These are phyloP conservation scores for Brachionus rubens DNA, from an alignment of 1,140 invertebrate genomes.

Conservation along the genomic window DNA sequence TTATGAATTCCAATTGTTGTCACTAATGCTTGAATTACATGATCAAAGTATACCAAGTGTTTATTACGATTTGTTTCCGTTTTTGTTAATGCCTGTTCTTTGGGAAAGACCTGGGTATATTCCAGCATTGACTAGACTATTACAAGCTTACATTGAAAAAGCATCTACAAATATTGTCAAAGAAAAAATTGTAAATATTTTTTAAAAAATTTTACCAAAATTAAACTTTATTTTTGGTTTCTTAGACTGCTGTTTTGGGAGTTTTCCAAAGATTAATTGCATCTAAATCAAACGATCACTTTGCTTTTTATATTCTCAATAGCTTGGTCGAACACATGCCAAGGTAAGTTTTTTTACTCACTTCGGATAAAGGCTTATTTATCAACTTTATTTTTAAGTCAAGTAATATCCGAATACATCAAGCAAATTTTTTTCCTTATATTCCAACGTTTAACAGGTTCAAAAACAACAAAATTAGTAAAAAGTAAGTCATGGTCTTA, in stretches of 20 bases:
- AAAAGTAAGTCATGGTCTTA: slow-evolving; percentile 66
- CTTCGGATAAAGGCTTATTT: background rate
- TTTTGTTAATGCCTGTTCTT: slow-evolving; percentile 76
- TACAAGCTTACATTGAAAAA: slow-evolving; percentile 78
- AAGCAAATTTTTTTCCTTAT: slow-evolving; percentile 84
- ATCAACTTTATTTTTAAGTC: slow-evolving; percentile 49
- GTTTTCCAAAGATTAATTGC: slow-evolving; percentile 94
- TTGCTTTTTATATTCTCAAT: slow-evolving; percentile 87
- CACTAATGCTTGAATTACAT: slow-evolving; percentile 81
- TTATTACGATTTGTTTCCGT: slow-evolving; percentile 84
- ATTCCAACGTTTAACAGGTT: slow-evolving; percentile 82
- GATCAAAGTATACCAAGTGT: slow-evolving; percentile 67
- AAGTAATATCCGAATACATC: slow-evolving; percentile 70
- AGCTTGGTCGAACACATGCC: slow-evolving; percentile 74
- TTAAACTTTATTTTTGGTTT: background rate
- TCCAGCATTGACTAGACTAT: slow-evolving; percentile 78
- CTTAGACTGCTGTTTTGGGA: slow-evolving; percentile 76
- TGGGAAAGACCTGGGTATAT: slow-evolving; percentile 91
- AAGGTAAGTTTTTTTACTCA: slow-evolving; percentile 58
- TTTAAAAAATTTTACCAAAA: background rate
- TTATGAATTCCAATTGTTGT: slow-evolving; percentile 93
- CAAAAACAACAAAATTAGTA: slow-evolving; percentile 89
- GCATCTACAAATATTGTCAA: slow-evolving; percentile 71
- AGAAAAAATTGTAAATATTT: slow-evolving; percentile 27
- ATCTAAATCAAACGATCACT: slow-evolving; percentile 89